A percentile compares a stretch with the other conserved stretches of the same genome.
phyloP scores from a whole-genome alignment of 2,888 invertebrate genomes.

The Dynastes hyllus region DNA sequence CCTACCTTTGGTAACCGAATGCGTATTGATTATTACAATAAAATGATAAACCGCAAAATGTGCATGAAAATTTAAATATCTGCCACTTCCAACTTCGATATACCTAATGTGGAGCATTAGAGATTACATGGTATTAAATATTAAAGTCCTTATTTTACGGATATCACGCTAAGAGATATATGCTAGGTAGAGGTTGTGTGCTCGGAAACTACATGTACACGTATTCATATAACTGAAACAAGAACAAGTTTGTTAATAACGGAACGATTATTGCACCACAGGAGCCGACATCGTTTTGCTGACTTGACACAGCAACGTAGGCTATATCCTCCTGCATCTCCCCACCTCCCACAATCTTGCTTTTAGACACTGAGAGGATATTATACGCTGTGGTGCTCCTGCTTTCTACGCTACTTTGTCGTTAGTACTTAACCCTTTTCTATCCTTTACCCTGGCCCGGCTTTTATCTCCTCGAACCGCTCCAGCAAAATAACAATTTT shows the following conservation, averaged over 20 bases:
- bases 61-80: slow-evolving; percentile 16
- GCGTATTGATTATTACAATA: not conserved
- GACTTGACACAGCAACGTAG: slow-evolving; percentile 25
- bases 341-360: not conserved
- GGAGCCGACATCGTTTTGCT: slow-evolving; percentile 39
- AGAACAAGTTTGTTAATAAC: slow-evolving; percentile 45
- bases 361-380: slow-evolving; percentile 7
- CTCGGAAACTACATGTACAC: slow-evolving; percentile 4
- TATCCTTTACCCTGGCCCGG: not conserved
- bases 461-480: not conserved
- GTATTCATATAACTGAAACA: slow-evolving; percentile 29
- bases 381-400: slow-evolving; percentile 12
- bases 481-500: slow-evolving; percentile 35
- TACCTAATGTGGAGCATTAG: slow-evolving; percentile 4
- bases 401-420: slow-evolving; percentile 11
- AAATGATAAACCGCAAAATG: not conserved
- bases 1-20: not conserved
- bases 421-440: slow-evolving; percentile 35
- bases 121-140: slow-evolving; percentile 38
- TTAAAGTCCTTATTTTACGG: slow-evolving; percentile 37
- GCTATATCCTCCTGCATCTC: slow-evolving; percentile 5
- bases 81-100: not conserved
- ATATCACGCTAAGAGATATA: not conserved
- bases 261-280: slow-evolving; percentile 41
- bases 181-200: slow-evolving; percentile 5